These are phyloP conservation scores for Paramormyrops hopkinsi DNA, from an alignment of 2,797 vertebrate species.

Conservation along the genomic window DNA sequence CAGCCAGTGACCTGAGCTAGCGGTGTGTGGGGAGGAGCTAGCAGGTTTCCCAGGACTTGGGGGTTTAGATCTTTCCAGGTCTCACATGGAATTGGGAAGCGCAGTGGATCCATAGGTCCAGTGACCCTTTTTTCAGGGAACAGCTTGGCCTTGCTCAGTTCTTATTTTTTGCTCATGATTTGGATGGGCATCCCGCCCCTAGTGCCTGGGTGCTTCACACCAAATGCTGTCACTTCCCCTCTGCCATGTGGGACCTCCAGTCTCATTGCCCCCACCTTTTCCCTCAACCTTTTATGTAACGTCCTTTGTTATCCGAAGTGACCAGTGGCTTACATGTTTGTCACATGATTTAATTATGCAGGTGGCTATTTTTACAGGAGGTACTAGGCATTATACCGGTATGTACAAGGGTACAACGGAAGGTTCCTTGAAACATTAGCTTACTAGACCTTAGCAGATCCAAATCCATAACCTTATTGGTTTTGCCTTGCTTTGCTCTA, in stretches of 20 bases:
- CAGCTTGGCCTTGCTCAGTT: slow-evolving; percentile 14
- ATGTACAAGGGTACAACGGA: neutral
- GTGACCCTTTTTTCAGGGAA: slow-evolving; percentile 11
- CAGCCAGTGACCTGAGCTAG: neutral
- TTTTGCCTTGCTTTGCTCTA: neutral
- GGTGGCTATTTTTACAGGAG: neutral
- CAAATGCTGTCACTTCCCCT: slow-evolving; percentile 20
- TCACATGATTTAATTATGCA: neutral
- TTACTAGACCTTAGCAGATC: neutral
- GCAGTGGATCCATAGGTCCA: slow-evolving; percentile 20
- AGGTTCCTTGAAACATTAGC: neutral
- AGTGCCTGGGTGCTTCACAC: slow-evolving; percentile 1
- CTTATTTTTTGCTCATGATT: slow-evolving; percentile 5
- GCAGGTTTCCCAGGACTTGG: neutral
- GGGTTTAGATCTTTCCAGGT: neutral
- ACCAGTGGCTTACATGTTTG: neutral
- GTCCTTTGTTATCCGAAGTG: neutral
- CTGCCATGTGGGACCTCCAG: neutral
- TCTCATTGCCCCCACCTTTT: neutral
- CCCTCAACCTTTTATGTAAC: neutral
- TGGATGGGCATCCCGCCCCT: slow-evolving; percentile 5
- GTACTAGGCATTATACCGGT: neutral
- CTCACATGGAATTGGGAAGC: slow-evolving; percentile 12
- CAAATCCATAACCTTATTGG: neutral
- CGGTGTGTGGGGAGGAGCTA: neutral